Evolutionary conservation across 2,888 invertebrate genomes (phyloP).

Genomic region (Heteropelma amictum): DNA sequence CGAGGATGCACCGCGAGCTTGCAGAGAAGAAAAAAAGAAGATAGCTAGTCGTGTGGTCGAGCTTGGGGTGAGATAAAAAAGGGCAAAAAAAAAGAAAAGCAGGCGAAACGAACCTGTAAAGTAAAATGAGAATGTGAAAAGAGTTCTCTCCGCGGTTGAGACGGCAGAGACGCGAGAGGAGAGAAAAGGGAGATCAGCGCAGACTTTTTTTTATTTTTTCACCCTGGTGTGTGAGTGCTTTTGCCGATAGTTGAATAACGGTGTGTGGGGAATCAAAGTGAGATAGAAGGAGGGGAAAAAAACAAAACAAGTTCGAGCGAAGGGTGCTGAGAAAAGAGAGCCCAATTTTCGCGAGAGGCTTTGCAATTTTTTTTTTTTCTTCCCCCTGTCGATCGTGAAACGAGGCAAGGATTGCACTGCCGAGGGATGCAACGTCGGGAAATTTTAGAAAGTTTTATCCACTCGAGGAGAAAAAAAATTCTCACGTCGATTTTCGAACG

Average conservation of each 20-base stretch:
- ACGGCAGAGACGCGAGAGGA: neutral
- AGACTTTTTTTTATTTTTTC: too few species aligned
- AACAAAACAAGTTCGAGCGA: constrained; percentile 24
- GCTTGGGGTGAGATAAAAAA: constrained; percentile 48
- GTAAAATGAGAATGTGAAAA: constrained; percentile 32
- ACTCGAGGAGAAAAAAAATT: neutral
- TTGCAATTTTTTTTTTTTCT: constrained; percentile 2
- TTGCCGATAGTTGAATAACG: constrained; percentile 31
- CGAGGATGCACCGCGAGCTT: neutral
- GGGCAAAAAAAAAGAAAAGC: constrained; percentile 6
- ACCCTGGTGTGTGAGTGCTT: neutral
- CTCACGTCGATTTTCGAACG: too few species aligned
- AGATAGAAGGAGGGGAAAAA: constrained; percentile 16
- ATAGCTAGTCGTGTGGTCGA: neutral
- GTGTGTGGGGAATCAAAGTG: constrained; percentile 8
- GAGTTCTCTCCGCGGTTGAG: constrained; percentile 10
- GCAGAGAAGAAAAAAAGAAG: constrained; percentile 8
- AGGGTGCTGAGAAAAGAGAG: constrained; percentile 32
- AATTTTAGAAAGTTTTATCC: neutral
- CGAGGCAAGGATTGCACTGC: neutral
- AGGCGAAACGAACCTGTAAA: neutral
- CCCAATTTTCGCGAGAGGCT: constrained; percentile 17
- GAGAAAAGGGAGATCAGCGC: constrained; percentile 5
- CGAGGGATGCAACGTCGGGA: too few species aligned
- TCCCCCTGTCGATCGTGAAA: neutral